Evolutionary conservation across 2,113 vertebrate species (phyloP), one percentile per base, ranked within the genome.

Genomic region (Phycodurus eques): DNA sequence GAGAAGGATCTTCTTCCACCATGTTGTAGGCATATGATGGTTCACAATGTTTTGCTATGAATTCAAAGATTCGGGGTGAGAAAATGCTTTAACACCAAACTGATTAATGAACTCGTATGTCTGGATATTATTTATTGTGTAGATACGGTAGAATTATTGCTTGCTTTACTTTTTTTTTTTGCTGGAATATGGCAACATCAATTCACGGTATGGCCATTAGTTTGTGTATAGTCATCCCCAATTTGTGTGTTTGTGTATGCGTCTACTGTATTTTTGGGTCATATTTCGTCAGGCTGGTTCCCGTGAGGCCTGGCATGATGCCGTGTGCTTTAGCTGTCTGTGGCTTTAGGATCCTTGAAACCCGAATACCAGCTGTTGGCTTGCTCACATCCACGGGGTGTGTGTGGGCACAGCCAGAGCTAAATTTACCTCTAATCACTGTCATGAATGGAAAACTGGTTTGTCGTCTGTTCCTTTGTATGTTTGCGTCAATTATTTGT

Each of bases 371-470:
- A 90, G 89, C 89, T 91, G 87, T 85, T 85, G 73, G 77, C 81
- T 83, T 69, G 60, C 74, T 68, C 31, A 20, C 35, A 1, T 79
- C 70, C 65, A 76, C 57, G 66, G 84, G 60, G 31, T 80, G 70
- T 81, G 70, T 77, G 80, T 71, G 53, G 67, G 20, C 47, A 65
- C 70, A 73, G 80, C 59, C 71, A 61, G 71, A 70, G 88, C 89
- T 92, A 92, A 89, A 90, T 91, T 86, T 90, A 91, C 64, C 73
- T 19, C 83, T 81, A 79, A 83, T 86, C 77, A 60, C 73, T 67
- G 66, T 81, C 76, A 77, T 81, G 75, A 82, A 85, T 86, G 85
- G 84, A 85, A 85, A 86, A 82, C 44, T 33, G 67, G 74, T 42
- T 69, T 71, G 71, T 81, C 71, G 73, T 80, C 59, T 76, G 67